Conservation (phyloP, 2,888 invertebrate species). For the Rhamnusium bicolor region DNA sequence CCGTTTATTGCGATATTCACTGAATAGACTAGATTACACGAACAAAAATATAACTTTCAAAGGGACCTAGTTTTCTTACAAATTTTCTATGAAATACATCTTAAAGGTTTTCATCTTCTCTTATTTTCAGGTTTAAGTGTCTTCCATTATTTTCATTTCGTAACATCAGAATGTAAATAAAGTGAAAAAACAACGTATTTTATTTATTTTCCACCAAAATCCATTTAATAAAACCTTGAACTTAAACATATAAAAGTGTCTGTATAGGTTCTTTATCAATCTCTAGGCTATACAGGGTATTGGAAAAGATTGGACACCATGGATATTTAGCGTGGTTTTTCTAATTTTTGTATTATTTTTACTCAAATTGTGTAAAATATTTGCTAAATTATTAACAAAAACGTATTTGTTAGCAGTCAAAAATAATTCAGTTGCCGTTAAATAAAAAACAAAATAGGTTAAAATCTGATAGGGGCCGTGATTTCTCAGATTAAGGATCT, state of each 20-base stretch:
- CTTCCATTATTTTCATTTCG: background rate
- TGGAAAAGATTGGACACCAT: no score
- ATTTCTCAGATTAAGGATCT: no score
- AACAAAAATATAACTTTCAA: constrained; percentile 24
- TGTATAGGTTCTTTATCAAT: no score
- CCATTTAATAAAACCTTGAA: background rate
- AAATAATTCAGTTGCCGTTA: no score
- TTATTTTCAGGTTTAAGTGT: constrained; percentile 14
- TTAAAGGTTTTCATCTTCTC: constrained; percentile 2
- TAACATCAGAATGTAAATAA: background rate
- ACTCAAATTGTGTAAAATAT: no score
- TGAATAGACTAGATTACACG: constrained; percentile 14
- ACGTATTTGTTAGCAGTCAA: no score
- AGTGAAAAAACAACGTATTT: constrained; percentile 15
- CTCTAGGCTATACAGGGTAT: no score
- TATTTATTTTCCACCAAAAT: background rate
- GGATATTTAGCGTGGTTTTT: no score
- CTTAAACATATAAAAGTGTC: background rate
- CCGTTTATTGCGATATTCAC: constrained; percentile 3
- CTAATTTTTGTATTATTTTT: no score
- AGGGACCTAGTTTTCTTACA: constrained; percentile 20
- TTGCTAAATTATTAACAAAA: no score
- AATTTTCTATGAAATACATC: constrained; percentile 20
- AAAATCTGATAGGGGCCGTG: no score
- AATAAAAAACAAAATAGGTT: no score